Percentiles rank a stretch among this genome's conserved stretches.
phyloP scores from a whole-genome alignment of 2,113 vertebrate genomes.

The Cephalopterus ornatus region DNA sequence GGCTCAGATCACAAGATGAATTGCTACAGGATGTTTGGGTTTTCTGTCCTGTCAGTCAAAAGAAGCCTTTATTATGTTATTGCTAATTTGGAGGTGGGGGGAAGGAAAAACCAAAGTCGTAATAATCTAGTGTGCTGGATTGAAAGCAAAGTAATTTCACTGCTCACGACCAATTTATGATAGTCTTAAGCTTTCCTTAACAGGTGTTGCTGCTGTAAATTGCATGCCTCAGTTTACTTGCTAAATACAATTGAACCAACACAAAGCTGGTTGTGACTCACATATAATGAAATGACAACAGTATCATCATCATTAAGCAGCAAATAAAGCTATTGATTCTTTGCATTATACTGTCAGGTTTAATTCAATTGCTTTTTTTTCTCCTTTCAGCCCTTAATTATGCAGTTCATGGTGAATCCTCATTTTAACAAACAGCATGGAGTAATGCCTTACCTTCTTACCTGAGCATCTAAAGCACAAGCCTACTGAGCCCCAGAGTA shows the following conservation, averaged over 20 bases:
- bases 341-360: slow-evolving; percentile 63
- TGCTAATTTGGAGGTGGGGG: background rate
- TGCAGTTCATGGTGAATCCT: slow-evolving; percentile 49
- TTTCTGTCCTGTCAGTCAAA: background rate
- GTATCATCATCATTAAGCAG: slow-evolving; percentile 68
- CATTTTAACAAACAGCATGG: slow-evolving; percentile 53
- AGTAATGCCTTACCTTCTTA: slow-evolving; percentile 48
- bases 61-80: background rate
- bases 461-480: slow-evolving; percentile 55
- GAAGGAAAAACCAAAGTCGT: background rate
- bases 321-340: slow-evolving; percentile 74
- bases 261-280: slow-evolving; percentile 59
- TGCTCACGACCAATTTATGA: slow-evolving; percentile 13
- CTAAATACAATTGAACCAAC: slow-evolving; percentile 50
- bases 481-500: slow-evolving; percentile 8
- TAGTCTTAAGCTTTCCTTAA: slow-evolving; percentile 49
- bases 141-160: background rate
- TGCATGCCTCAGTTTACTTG: slow-evolving; percentile 60
- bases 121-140: background rate
- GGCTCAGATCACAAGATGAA: slow-evolving; percentile 13
- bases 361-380: slow-evolving; percentile 56
- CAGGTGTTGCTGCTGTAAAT: slow-evolving; percentile 42
- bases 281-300: slow-evolving; percentile 64
- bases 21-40: background rate
- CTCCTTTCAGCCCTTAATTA: slow-evolving; percentile 64